Conservation (phyloP, 1,140 invertebrate genomes). For the Sitophilus oryzae region DNA sequence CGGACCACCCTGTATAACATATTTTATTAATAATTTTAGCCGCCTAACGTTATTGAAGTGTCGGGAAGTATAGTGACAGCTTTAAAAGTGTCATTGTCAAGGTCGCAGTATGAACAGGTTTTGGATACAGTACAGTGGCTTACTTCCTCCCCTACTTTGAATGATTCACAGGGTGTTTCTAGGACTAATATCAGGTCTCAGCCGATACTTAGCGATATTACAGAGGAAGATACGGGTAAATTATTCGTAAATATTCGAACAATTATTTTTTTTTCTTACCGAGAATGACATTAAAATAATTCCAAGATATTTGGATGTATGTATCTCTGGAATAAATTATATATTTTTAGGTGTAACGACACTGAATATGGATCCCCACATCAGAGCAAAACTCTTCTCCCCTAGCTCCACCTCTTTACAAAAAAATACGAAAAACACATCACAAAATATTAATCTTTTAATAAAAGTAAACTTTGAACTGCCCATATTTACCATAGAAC, state of each 20-base stretch:
- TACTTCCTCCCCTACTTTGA: constrained; percentile 28
- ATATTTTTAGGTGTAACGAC: constrained; percentile 43
- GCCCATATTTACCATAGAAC: constrained; percentile 64
- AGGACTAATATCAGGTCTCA: constrained; percentile 17
- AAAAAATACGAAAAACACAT: constrained; percentile 1
- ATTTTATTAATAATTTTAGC: constrained; percentile 3
- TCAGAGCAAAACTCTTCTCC: constrained; percentile 49
- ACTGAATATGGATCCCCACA: constrained; percentile 54
- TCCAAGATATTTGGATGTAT: no score
- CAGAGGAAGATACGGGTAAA: constrained; percentile 44
- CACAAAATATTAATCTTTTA: constrained; percentile 11
- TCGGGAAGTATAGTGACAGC: constrained; percentile 75
- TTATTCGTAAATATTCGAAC: not conserved
- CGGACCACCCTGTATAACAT: not conserved
- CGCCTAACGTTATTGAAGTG: constrained; percentile 48
- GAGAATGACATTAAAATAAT: no score
- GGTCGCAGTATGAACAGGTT: constrained; percentile 83
- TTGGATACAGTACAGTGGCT: constrained; percentile 62
- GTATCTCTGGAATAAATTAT: not conserved
- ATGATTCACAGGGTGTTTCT: constrained; percentile 24
- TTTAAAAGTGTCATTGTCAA: constrained; percentile 76
- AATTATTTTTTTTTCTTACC: not conserved
- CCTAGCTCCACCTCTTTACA: constrained; percentile 11
- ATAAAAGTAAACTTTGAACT: constrained; percentile 52
- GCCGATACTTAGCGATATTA: constrained; percentile 38